These are phyloP conservation scores for Pogonognathellus flavescens DNA, from an alignment of 1,140 invertebrate species.

Conservation along the genomic window DNA sequence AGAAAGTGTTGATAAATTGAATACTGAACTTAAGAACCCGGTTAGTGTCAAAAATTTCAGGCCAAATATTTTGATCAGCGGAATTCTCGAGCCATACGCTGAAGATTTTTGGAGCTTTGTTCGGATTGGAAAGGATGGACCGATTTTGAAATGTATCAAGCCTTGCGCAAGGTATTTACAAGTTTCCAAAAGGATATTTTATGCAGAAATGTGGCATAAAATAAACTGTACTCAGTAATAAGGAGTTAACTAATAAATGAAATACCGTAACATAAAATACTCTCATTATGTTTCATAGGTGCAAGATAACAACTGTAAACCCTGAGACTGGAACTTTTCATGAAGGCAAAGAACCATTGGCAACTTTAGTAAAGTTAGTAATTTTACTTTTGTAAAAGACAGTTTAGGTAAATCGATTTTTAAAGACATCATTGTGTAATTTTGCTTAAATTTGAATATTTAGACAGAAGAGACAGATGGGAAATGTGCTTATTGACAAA, in stretches of 20 bases:
- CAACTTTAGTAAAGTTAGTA: slow-evolving; percentile 68
- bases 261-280: too few species aligned
- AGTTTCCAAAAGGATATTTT: too few species aligned
- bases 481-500: slow-evolving; percentile 56
- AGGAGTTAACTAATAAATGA: too few species aligned
- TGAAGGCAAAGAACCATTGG: slow-evolving; percentile 68
- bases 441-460: neutral
- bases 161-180: slow-evolving; percentile 68
- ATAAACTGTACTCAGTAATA: too few species aligned
- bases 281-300: too few species aligned
- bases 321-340: slow-evolving; percentile 68
- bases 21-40: slow-evolving; percentile 67
- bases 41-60: slow-evolving; percentile 68
- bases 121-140: slow-evolving; percentile 65
- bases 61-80: slow-evolving; percentile 67
- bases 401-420: neutral
- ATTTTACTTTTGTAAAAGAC: neutral
- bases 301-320: slow-evolving; percentile 69
- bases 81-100: slow-evolving; percentile 64
- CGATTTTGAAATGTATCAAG: slow-evolving; percentile 65
- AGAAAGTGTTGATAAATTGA: slow-evolving; percentile 68
- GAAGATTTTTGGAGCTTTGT: slow-evolving; percentile 68
- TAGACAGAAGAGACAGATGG: slow-evolving; percentile 55
- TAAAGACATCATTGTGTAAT: neutral
- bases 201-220: too few species aligned